Conservation (phyloP, 2,113 vertebrate species). For the Apodemus sylvaticus region DNA sequence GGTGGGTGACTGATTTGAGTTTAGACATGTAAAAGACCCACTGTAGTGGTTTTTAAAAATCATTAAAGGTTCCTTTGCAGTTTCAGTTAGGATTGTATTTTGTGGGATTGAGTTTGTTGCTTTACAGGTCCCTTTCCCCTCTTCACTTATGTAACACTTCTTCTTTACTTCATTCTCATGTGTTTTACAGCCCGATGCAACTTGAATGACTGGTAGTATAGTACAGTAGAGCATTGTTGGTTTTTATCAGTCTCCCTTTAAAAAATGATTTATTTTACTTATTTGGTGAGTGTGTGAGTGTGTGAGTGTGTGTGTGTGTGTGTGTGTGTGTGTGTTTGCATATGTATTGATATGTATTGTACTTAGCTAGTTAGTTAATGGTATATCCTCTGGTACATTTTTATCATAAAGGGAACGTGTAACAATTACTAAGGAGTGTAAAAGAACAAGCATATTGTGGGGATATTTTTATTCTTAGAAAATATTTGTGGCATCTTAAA, state of each 20-base stretch:
- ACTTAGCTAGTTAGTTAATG: constrained; percentile 33
- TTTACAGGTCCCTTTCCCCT: constrained; percentile 9
- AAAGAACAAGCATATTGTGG: background rate
- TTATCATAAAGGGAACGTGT: constrained; percentile 19
- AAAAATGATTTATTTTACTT: background rate
- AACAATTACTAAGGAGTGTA: background rate
- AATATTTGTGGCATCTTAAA: background rate
- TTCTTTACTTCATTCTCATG: background rate
- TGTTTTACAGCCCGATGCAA: background rate
- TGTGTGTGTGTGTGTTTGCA: background rate
- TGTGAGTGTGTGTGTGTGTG: background rate
- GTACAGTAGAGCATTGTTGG: background rate
- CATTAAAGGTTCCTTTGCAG: constrained; percentile 41
- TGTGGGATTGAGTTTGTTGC: constrained; percentile 1
- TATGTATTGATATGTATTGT: background rate
- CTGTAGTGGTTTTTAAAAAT: constrained; percentile 14
- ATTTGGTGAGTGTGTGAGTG: background rate
- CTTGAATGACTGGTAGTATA: background rate
- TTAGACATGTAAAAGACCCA: constrained; percentile 32
- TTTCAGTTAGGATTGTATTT: constrained; percentile 25
- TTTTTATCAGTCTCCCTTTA: background rate
- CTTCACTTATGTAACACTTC: background rate
- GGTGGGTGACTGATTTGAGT: constrained; percentile 8
- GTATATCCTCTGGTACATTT: constrained; percentile 10
- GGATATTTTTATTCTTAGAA: constrained; percentile 36